Percentiles rank a stretch among this genome's conserved stretches.
phyloP scores from a whole-genome alignment of 2,797 vertebrate species.

The Lepilemur septentrionalis region DNA sequence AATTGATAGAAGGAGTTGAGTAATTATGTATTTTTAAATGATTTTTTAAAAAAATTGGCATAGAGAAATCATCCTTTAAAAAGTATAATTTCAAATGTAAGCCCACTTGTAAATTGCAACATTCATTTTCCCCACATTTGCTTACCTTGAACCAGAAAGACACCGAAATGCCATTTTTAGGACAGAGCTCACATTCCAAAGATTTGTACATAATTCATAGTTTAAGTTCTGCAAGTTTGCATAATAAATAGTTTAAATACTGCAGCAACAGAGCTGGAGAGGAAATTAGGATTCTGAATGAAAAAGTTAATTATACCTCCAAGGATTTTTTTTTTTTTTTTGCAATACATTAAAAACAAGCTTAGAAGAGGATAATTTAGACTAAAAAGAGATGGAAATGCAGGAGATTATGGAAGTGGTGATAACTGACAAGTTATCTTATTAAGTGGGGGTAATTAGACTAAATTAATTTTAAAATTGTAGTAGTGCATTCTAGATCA shows the following conservation, averaged over 20 bases:
- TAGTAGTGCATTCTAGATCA: slow-evolving; percentile 82
- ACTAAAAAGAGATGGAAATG: slow-evolving; percentile 80
- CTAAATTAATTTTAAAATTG: slow-evolving; percentile 86
- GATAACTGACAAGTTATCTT: slow-evolving; percentile 83
- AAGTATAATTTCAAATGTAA: slow-evolving; percentile 8
- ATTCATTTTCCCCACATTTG: slow-evolving; percentile 56
- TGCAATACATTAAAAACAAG: slow-evolving; percentile 75
- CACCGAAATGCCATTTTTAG: slow-evolving; percentile 81
- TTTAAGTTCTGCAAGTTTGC: slow-evolving; percentile 86
- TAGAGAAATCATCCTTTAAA: not conserved
- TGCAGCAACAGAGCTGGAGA: slow-evolving; percentile 83
- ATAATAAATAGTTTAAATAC: slow-evolving; percentile 89
- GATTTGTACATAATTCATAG: slow-evolving; percentile 87
- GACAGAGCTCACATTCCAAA: slow-evolving; percentile 75
- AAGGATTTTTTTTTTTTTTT: slow-evolving; percentile 82
- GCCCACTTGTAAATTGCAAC: slow-evolving; percentile 50
- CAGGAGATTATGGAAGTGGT: slow-evolving; percentile 82
- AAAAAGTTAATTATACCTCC: slow-evolving; percentile 89
- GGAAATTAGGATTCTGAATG: slow-evolving; percentile 87
- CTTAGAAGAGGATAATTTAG: slow-evolving; percentile 85
- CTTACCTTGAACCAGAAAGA: slow-evolving; percentile 79
- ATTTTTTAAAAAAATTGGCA: not conserved
- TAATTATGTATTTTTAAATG: not conserved
- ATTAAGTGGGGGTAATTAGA: slow-evolving; percentile 85
- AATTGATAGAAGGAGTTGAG: slow-evolving; percentile 40